Evolutionary conservation across 2,888 invertebrate species (phyloP).

Genomic region (Caenorhabditis virilis): DNA sequence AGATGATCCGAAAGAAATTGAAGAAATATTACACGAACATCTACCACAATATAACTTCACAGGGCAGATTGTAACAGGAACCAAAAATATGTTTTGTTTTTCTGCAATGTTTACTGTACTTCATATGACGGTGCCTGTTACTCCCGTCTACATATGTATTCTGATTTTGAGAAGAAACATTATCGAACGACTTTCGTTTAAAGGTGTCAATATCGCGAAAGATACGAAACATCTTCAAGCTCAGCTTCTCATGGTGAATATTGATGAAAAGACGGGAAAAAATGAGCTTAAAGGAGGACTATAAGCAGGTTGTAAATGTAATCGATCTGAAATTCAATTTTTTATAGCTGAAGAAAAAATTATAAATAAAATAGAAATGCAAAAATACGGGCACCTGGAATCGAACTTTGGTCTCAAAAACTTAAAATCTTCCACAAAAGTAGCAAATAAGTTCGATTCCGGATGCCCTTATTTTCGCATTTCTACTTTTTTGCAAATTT

Average conservation of each 20-base stretch:
- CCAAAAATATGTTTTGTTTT: conserved; percentile 4
- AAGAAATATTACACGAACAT: neutral
- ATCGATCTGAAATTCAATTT: no score
- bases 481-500: neutral
- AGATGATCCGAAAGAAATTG: conserved; percentile 3
- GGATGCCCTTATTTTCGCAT: no score
- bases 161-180: conserved; percentile 28
- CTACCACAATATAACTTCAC: conserved; percentile 12
- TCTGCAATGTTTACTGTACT: conserved; percentile 12
- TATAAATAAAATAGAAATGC: no score
- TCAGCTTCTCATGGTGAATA: conserved; percentile 40
- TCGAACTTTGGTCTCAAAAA: no score
- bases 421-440: no score
- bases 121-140: conserved; percentile 23
- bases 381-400: no score
- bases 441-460: no score
- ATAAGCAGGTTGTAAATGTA: no score
- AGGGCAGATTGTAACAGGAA: conserved; percentile 11
- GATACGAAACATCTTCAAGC: conserved; percentile 37
- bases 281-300: no score
- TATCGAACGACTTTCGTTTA: conserved; percentile 11
- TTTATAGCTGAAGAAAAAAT: no score
- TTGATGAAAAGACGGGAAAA: no score
- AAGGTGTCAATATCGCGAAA: conserved; percentile 27
- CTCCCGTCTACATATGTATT: conserved; percentile 26